Evolutionary conservation across 1,140 invertebrate species (phyloP).

Genomic region (Monomorium pharaonis): DNA sequence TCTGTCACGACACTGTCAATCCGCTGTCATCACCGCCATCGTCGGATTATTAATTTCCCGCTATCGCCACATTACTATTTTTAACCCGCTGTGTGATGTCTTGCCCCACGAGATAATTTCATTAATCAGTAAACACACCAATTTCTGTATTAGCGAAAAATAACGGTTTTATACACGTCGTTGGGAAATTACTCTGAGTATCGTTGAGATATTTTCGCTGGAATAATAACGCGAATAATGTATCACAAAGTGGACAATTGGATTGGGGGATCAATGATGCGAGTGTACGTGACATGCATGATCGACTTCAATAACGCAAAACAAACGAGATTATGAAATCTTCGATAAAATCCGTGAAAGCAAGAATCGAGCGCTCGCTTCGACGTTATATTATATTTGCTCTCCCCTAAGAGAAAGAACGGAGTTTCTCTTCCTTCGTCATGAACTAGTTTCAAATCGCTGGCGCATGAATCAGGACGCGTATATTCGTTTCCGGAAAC

Average conservation of each 20-base stretch:
- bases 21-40: neutral
- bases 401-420: constrained; percentile 50
- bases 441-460: constrained; percentile 58
- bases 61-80: neutral
- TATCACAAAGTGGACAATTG: constrained; percentile 49
- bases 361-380: constrained; percentile 15
- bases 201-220: neutral
- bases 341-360: constrained; percentile 47
- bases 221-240: constrained; percentile 24
- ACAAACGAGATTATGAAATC: constrained; percentile 55
- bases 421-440: constrained; percentile 23
- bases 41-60: neutral
- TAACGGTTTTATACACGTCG: neutral
- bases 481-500: constrained; percentile 58
- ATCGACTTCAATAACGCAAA: constrained; percentile 33
- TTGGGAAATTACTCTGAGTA: neutral
- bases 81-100: neutral
- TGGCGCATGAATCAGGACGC: constrained; percentile 57
- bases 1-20: neutral
- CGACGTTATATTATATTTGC: constrained; percentile 53
- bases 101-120: neutral
- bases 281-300: constrained; percentile 53
- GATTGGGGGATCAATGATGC: constrained; percentile 46
- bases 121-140: neutral
- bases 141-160: neutral